A percentile compares a stretch with the other conserved stretches of the same genome.
Conservation (phyloP, 2,113 vertebrate genomes). For the Talpa occidentalis region DNA sequence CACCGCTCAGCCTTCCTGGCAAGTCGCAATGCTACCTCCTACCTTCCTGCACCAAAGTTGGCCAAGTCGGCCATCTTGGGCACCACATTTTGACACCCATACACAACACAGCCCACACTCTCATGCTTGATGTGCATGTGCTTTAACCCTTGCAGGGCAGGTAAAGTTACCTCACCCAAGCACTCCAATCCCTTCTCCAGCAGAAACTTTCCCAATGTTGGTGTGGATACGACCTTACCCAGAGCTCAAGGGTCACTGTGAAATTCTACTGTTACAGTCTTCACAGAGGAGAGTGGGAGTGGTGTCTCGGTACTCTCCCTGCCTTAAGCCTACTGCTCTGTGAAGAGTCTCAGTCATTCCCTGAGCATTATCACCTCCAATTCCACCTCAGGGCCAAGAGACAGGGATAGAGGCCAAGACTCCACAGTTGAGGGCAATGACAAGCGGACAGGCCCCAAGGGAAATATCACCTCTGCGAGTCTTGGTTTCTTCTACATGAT, state of each 20-base stretch:
- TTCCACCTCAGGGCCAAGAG: not conserved
- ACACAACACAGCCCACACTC: not conserved
- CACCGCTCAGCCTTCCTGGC: not conserved
- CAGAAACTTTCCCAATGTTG: not conserved
- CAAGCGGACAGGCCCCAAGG: not conserved
- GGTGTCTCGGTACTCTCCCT: not conserved
- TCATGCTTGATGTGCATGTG: not conserved
- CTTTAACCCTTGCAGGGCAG: not conserved
- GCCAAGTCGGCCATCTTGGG: not conserved
- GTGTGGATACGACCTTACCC: not conserved
- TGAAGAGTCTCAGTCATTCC: not conserved
- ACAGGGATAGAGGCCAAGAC: not conserved
- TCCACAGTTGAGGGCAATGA: not conserved
- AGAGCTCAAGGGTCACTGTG: not conserved
- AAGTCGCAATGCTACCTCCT: not conserved
- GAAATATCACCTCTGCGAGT: not conserved
- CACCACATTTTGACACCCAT: not conserved
- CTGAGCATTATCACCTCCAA: not conserved
- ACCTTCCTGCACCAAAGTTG: not conserved
- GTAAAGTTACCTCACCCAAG: too few species aligned
- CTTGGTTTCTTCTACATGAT: not conserved
- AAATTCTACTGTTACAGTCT: not conserved
- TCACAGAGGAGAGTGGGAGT: accelerated
- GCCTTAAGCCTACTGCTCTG: not conserved
- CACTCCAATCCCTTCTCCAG: not conserved